A percentile compares a stretch with the other conserved stretches of the same genome.
Conservation (phyloP, 1,140 invertebrate genomes). For the Drosophila micromelanica region DNA sequence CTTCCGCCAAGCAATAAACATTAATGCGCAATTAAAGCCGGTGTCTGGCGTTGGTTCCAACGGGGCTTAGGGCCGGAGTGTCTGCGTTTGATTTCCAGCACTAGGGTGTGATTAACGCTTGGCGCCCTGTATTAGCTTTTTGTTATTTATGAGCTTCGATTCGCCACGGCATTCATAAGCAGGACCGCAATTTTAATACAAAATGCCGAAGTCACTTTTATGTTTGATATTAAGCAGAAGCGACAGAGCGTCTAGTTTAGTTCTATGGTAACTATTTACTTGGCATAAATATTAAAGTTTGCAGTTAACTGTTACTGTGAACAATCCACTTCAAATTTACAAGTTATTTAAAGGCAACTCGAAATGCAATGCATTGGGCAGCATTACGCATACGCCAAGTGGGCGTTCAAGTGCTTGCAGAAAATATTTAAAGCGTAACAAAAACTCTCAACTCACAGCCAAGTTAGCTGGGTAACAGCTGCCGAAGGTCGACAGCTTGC, state of each 20-base stretch:
- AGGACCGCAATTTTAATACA: not conserved
- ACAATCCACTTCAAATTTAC: slow-evolving; percentile 14
- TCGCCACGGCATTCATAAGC: slow-evolving; percentile 16
- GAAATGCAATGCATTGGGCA: too few species aligned
- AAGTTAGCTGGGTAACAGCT: slow-evolving; percentile 11
- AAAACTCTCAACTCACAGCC: not conserved
- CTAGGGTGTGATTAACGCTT: slow-evolving; percentile 67
- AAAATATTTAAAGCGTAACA: not conserved
- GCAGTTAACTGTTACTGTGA: slow-evolving; percentile 1
- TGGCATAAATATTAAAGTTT: slow-evolving; percentile 7
- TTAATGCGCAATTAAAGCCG: slow-evolving; percentile 80
- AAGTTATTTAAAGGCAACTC: not conserved
- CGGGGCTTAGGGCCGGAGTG: slow-evolving; percentile 11
- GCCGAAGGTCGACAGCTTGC: slow-evolving; percentile 17
- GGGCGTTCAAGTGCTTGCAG: not conserved
- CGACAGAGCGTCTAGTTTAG: not conserved
- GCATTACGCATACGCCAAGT: not conserved
- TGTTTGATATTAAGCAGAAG: slow-evolving; percentile 14
- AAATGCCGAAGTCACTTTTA: slow-evolving; percentile 18
- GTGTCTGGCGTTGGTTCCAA: slow-evolving; percentile 53
- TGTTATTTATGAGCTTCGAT: slow-evolving; percentile 62
- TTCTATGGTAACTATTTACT: slow-evolving; percentile 19
- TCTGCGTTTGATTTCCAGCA: slow-evolving; percentile 71
- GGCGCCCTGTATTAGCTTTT: slow-evolving; percentile 56
- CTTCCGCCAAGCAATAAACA: slow-evolving; percentile 77